Percentiles rank a stretch among this genome's conserved stretches.
Evolutionary conservation across 2,113 vertebrate species (phyloP).

Genomic region (Sterrhoptilus dennistouni): DNA sequence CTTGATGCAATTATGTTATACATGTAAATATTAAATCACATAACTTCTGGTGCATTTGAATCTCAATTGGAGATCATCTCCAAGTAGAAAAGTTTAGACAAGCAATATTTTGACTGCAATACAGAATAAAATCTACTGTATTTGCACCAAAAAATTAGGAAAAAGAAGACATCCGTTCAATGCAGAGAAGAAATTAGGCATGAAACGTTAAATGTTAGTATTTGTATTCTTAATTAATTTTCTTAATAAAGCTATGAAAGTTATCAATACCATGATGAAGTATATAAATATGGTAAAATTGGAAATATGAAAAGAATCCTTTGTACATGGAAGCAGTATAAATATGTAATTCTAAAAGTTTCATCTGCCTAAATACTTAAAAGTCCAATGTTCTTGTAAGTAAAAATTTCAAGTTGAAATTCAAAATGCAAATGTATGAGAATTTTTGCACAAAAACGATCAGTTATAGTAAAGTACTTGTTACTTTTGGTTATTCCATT

Average conservation of each 20-base stretch:
- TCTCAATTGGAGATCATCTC: neutral
- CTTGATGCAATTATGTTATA: neutral
- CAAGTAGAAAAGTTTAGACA: neutral
- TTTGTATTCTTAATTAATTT: neutral
- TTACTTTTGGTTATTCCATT: slow-evolving; percentile 43
- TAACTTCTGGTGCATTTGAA: neutral
- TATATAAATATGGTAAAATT: neutral
- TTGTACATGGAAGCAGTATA: neutral
- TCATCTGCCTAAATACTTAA: neutral
- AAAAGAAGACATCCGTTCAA: neutral
- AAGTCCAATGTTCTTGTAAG: neutral
- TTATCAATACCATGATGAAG: neutral
- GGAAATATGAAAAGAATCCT: neutral
- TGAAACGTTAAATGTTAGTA: neutral
- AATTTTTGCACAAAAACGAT: neutral
- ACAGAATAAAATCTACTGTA: neutral
- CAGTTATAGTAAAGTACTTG: neutral
- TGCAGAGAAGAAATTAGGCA: neutral
- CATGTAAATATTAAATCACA: neutral
- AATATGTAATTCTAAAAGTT: neutral
- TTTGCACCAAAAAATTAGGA: neutral
- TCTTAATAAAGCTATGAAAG: neutral
- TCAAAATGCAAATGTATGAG: neutral
- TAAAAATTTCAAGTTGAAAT: neutral
- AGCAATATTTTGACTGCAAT: neutral